phyloP scores from a whole-genome alignment of 1,140 invertebrate species.

The Lepidurus couesii region DNA sequence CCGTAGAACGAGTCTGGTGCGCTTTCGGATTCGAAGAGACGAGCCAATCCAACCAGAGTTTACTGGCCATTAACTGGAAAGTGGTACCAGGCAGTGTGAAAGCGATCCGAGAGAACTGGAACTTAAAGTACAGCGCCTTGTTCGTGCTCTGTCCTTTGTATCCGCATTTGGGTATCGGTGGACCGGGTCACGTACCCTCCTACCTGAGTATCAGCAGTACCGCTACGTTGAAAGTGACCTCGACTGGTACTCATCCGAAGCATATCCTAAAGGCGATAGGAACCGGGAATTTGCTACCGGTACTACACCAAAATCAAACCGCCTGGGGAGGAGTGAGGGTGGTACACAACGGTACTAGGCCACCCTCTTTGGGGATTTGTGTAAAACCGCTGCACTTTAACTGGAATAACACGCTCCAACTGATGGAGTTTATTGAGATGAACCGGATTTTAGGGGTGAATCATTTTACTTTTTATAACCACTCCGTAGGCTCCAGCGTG shows the following conservation, averaged over 20 bases:
- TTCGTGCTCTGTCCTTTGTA: conserved; percentile 75
- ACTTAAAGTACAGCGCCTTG: conserved; percentile 83
- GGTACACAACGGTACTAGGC: background rate
- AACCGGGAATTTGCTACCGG: conserved; percentile 54
- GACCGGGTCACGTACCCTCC: conserved; percentile 44
- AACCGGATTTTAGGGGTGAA: conserved; percentile 77
- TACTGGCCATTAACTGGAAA: conserved; percentile 35
- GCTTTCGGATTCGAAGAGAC: conserved; percentile 65
- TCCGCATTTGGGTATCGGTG: conserved; percentile 37
- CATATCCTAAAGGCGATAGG: background rate
- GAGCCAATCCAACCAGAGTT: conserved; percentile 35
- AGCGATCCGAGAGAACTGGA: conserved; percentile 89
- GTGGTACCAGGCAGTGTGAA: conserved; percentile 46
- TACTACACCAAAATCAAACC: conserved; percentile 40
- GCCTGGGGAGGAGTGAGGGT: conserved; percentile 16
- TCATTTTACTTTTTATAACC: conserved; percentile 89
- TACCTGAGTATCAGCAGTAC: conserved; percentile 58
- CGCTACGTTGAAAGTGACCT: conserved; percentile 40
- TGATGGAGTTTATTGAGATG: conserved; percentile 88
- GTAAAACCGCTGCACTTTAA: conserved; percentile 88
- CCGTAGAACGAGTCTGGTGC: conserved; percentile 76
- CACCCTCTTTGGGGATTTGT: conserved; percentile 69
- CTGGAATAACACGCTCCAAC: conserved; percentile 69
- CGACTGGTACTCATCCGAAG: background rate
- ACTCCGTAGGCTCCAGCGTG: conserved; percentile 72